Base-by-base conservation (phyloP, 1,140 invertebrate species). In the Lasioglossum albipes region DNA sequence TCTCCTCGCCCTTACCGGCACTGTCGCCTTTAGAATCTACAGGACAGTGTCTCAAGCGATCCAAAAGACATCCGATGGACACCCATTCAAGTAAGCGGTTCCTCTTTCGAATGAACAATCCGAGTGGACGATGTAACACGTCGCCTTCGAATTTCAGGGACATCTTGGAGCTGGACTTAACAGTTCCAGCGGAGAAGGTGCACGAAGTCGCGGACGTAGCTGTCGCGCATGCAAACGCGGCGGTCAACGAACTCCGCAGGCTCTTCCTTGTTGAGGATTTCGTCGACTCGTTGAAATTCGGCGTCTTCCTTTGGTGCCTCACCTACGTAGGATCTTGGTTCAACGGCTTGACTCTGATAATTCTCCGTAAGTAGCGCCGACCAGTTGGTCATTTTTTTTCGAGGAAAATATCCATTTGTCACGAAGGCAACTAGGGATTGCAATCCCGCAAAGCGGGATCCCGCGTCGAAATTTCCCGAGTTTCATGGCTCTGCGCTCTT, bases 301-400 rank as follows among this genome's bases (percentile, higher is more conserved):
- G 96, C 86, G 95, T 98, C 81, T 93, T 98, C 83, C 94, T 99
- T 89, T 99, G 98, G 98, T 96, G 96, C 89, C 95, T 99, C 91
- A 99, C 98, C 45, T 99, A 99, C 92, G 95, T 99, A 87, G 98
- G 98, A 86, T 96, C 97, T 87, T 99, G 97, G 97, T 99, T 99
- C 95, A 99, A 99, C 94, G 98, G 98, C 91, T 97, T 99, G 95
- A 99, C 98, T 85, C 95, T 99, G 87, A 95, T 99, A 90, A 99
- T 99, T 89, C 95, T 99, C 90, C 96, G 97, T 98, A 93, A 94
- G 57, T n/a, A 49, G 45, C 45, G 13, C 27, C 45, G 2, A 13
- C 45, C 36, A 36, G 5, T 36, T 36, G 36, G 1, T 5, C 2
- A 36, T 36, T 36, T 36, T 36, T 36, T 36, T 36, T 36, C 5